Base-by-base conservation (phyloP, 30 jellyfish, hydroid and myxozoan genomes). In the Aurelia aurita complex sp. Pacific region DNA sequence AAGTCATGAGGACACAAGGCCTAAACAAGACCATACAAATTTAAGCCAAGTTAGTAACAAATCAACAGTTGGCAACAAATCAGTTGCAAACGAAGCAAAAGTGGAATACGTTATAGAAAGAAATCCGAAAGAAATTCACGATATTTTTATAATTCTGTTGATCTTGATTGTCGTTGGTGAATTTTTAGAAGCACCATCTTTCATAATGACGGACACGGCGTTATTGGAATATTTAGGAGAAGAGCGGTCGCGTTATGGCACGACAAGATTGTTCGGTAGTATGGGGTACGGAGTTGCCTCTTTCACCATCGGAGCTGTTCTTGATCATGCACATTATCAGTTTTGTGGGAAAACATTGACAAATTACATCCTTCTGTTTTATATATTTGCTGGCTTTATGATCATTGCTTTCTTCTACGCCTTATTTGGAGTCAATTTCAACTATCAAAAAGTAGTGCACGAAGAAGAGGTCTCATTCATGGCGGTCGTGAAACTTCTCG, bases 131-230 rank as follows among this genome's bases (percentile, higher is more conserved):
- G 99, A 96, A 65, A 71, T 96, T 1, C 83, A 73, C 15, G 89
- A 85, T 69, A 83, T 96, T 64, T 96, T 96, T 63, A 76, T 87
- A 64, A 76, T 96, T 15, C 68, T 96, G 81, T 66, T 96, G 67
- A 82, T 88, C 5, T 83, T 96, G 70, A 96, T 88, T 15, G 94
- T 90, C 18, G 90, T 87, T 40, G 99, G 99, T 10, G 99, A 96
- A 75, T 96, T 96, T 69, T 79, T 96, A 53, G 99, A 96, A 69
- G 99, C 99, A 2, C 99, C 99, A n/a, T 75, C 99, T 16, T 92
- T 96, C 64, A 90, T 92, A 5, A 86, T 96, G 99, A 79, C 87
- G 1, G 99, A 96, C 85, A 90, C 98, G 2, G 99, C 98, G 19
- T 50, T 96, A 80, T 78, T 96, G 70, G 98, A 96, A 60, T 90